These are phyloP conservation scores for Oceanites oceanicus DNA, from an alignment of 2,113 vertebrate species.

Conservation along the genomic window DNA sequence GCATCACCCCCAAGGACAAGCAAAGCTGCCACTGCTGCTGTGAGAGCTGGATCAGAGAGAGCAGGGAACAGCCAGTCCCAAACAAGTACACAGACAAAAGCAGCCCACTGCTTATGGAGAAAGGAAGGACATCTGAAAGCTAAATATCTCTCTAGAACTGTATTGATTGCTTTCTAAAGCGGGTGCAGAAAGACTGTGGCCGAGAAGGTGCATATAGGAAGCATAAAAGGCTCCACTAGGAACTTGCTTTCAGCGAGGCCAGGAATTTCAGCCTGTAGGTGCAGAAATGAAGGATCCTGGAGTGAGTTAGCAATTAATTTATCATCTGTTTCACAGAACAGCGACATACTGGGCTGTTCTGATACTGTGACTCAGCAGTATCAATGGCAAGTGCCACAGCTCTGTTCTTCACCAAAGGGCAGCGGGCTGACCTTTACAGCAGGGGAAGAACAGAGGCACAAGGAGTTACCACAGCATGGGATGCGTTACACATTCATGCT, in stretches of 20 bases:
- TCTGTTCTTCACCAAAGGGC: not conserved
- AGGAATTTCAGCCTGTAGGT: not conserved
- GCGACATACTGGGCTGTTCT: too few species aligned
- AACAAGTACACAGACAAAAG: not conserved
- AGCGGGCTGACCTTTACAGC: not conserved
- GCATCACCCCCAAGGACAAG: not conserved
- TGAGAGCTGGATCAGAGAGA: not conserved
- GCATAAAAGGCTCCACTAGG: not conserved
- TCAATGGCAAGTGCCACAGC: not conserved
- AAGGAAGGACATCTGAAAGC: not conserved
- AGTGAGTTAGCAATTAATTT: not conserved
- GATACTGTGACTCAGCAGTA: not conserved
- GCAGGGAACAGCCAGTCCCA: not conserved
- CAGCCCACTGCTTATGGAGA: not conserved
- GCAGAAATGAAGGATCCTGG: not conserved
- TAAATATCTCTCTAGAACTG: not conserved
- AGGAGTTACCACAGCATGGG: not conserved
- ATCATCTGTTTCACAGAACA: not conserved
- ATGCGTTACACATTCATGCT: rapidly evolving
- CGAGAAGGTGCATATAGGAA: not conserved
- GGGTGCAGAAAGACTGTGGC: not conserved
- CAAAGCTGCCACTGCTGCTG: not conserved
- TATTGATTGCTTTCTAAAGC: not conserved
- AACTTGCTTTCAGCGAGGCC: not conserved
- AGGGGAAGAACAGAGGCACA: not conserved